Evolutionary conservation across 1,140 invertebrate genomes (phyloP), one percentile per base, ranked within the genome.

Genomic region (Heliothis virescens): DNA sequence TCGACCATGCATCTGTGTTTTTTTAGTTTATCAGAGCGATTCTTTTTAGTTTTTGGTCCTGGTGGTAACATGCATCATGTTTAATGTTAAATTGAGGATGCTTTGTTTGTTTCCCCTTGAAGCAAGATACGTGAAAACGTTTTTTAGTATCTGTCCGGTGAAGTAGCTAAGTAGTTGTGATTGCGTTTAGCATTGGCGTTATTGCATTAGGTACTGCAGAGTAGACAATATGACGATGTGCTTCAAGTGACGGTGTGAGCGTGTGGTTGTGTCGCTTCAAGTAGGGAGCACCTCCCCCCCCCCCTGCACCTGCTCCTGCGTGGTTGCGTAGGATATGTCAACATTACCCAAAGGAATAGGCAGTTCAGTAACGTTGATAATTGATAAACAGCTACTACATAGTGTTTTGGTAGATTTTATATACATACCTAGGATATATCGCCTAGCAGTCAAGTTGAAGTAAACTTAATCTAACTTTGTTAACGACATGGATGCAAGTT

Each of bases 81-180:
- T 26, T 26, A 26, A 26, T 26, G 21, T 26, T 26, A 41, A 41
- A 41, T 41, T 41, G 5, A 41, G 9, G 34, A 41, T 41, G 73
- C 73, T 75, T 72, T 75, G 72, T 62, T 75, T 75, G 59, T 62
- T 75, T 75, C 50, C 48, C 59, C 62, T 26, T 50, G 41, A 9
- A 75, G 26, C 48, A 50, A 75, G 41, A 34, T 52, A 60, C 26
- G 34, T 9, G 34, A 41, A 41, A 41, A 41, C 34, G 34, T 41
- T 9, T 41, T 41, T 41, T 9, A 41, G 34, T 41, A 41, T 41
- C 34, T 41, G 34, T 5, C 9, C 11, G 52, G 55, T 18, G 55
- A 57, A 18, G 67, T 71, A 55, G 13, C 11, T 41, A 41, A 9
- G 5, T 41, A 26, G 21, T 18, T 41, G 62, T 65, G 29, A 65